These are phyloP conservation scores for Brachyistius frenatus DNA, from an alignment of 2,113 vertebrate species.

Conservation along the genomic window DNA sequence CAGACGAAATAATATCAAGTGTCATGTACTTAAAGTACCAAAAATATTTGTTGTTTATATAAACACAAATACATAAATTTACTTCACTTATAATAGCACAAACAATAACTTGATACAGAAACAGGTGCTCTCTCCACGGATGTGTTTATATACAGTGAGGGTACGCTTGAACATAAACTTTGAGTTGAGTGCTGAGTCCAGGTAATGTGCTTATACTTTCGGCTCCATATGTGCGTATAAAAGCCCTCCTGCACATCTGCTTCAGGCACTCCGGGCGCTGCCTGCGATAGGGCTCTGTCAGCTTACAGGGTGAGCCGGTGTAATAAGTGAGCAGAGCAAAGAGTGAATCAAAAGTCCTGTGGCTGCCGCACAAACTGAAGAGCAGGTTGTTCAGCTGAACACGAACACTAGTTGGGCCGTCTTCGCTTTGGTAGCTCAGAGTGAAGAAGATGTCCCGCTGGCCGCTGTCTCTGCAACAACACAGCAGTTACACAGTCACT, in stretches of 20 bases:
- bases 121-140: background rate
- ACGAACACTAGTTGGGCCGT: constrained; percentile 92
- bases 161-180: constrained; percentile 88
- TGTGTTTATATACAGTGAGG: constrained; percentile 85
- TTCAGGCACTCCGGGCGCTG: constrained; percentile 88
- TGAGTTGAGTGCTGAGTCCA: constrained; percentile 83
- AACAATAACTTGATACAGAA: background rate
- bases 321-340: constrained; percentile 93
- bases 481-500: constrained; percentile 19
- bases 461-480: constrained; percentile 90
- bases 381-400: constrained; percentile 88
- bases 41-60: background rate
- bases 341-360: constrained; percentile 90
- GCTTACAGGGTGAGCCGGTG: constrained; percentile 88
- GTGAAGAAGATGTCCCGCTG: constrained; percentile 95
- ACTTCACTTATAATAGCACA: constrained; percentile 7
- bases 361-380: constrained; percentile 92
- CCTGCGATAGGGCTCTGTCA: constrained; percentile 88
- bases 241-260: constrained; percentile 91
- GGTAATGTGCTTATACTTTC: constrained; percentile 86
- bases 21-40: background rate
- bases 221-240: constrained; percentile 86
- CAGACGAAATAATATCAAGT: background rate
- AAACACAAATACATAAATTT: background rate
- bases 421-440: constrained; percentile 90